Base-by-base conservation (phyloP, 2,113 vertebrate genomes). In the Hippocampus guttulatus region DNA sequence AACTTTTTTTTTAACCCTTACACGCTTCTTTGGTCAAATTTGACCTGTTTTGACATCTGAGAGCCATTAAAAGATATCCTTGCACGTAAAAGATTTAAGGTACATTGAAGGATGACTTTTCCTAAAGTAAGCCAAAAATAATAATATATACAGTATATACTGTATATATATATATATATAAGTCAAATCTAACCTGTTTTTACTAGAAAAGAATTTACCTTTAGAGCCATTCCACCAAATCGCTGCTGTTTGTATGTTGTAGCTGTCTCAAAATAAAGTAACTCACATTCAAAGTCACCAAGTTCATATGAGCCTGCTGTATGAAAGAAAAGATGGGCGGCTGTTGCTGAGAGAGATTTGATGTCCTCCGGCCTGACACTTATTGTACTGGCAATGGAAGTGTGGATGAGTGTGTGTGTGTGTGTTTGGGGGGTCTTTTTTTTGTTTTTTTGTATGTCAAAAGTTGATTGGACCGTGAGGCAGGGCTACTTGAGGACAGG, bases 381-480 rank as follows among this genome's bases (percentile, higher is more conserved):
- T 20, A 58, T 70, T 62, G 64, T 63, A 23, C 49, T 38, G 40
- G 71, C 73, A 69, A 71, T 77, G 68, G 40, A 2, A 40, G 38
- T 12, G 9, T 3, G 20, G 38, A 71, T 73, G 70, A 67, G 67
- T 71, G 51, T 33, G 33, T 33, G 33, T 6, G 33, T 33, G 33
- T 38, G 33, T 38, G 33, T 38, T 5, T 38, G 65, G 47, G 72
- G 41, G 52, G 43, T 0, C 68, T 69, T 81, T 1, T 69, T 68
- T 69, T 41, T 78, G 75, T 81, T 69, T 41, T 78, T 89, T 86
- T 86, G 79, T 81, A 81, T 89, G 77, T 87, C 73, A 87, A 90
- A 88, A 85, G 85, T 75, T 75, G 80, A 88, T 87, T 86, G 78
- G 65, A 67, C 16, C 0, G 67, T 54, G 62, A 71, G 75, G 67